phyloP scores from a whole-genome alignment of 2,113 vertebrate genomes.

The Eolophus roseicapilla region DNA sequence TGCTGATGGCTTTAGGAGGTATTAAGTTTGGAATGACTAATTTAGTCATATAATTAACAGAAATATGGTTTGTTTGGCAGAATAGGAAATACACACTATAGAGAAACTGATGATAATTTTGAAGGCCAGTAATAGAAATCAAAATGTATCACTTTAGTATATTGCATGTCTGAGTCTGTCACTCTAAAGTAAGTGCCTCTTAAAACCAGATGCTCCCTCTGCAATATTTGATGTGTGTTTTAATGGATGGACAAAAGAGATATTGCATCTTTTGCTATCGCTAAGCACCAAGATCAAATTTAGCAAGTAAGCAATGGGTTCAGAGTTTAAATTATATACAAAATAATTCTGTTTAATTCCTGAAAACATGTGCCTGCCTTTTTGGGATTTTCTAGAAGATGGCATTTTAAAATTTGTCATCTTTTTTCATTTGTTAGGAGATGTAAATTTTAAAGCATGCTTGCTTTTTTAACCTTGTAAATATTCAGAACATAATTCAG shows the following conservation, averaged over 20 bases:
- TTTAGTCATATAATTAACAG: conserved; percentile 63
- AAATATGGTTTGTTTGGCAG: conserved; percentile 52
- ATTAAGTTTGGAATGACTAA: conserved; percentile 60
- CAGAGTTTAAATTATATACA: background rate
- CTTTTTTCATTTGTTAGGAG: background rate
- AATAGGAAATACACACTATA: conserved; percentile 21
- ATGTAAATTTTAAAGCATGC: background rate
- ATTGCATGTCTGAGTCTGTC: conserved; percentile 17
- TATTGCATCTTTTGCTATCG: background rate
- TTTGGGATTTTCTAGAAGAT: background rate
- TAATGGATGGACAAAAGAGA: conserved; percentile 2
- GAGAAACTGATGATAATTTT: conserved; percentile 56
- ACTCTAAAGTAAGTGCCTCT: conserved; percentile 54
- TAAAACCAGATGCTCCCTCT: conserved; percentile 58
- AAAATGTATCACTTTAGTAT: conserved; percentile 21
- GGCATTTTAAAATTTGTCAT: background rate
- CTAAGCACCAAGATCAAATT: conserved; percentile 29
- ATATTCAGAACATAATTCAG: background rate
- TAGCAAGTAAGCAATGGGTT: background rate
- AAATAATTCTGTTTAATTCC: background rate
- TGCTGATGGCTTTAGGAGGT: conserved; percentile 66
- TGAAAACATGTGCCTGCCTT: background rate
- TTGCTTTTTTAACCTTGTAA: background rate
- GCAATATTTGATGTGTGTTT: conserved; percentile 25
- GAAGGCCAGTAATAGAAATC: conserved; percentile 55